Conservation (phyloP, 2,113 vertebrate species). For the Columbina picui region DNA sequence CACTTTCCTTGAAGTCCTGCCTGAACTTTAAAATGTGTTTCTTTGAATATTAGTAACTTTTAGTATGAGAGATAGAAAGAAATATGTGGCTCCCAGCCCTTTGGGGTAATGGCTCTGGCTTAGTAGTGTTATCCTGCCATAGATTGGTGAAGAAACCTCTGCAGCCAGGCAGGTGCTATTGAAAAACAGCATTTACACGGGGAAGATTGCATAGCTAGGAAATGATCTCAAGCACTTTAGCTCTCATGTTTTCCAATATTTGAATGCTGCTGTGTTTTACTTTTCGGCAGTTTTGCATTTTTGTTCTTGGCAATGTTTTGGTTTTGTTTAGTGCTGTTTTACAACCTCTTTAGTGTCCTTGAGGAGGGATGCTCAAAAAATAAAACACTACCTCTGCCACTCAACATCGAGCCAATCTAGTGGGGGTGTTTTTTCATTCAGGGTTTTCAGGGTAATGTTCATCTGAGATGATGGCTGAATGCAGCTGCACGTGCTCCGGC, state of each 20-base stretch:
- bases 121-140: neutral
- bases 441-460: neutral
- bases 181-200: neutral
- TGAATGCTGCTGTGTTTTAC: constrained; percentile 59
- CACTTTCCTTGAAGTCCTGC: constrained; percentile 35
- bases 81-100: neutral
- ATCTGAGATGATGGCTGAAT: neutral
- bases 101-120: neutral
- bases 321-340: constrained; percentile 54
- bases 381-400: constrained; percentile 75
- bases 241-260: constrained; percentile 37
- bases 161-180: constrained; percentile 43
- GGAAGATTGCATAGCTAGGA: neutral
- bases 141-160: neutral
- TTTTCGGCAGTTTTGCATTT: constrained; percentile 32
- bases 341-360: constrained; percentile 57
- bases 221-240: constrained; percentile 71
- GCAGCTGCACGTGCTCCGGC: neutral
- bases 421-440: neutral
- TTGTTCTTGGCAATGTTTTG: constrained; percentile 34
- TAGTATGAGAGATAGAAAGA: neutral
- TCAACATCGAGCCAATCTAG: neutral
- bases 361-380: constrained; percentile 69
- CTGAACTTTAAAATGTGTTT: constrained; percentile 28
- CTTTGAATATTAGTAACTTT: constrained; percentile 5